phyloP scores from a whole-genome alignment of 1,140 invertebrate species.

The Parapsyche elsis region DNA sequence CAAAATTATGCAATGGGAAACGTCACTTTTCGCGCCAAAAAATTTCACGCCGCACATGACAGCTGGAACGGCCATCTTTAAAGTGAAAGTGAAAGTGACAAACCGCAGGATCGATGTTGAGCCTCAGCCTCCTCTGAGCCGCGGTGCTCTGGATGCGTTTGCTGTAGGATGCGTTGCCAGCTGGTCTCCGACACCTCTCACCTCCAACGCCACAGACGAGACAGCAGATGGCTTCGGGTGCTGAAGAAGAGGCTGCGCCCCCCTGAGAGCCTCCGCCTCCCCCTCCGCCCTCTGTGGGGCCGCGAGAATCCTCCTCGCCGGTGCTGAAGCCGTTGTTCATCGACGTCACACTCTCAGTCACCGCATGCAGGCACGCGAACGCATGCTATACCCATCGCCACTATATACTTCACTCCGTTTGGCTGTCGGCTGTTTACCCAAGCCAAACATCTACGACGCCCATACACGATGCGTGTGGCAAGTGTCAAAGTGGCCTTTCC shows the following conservation, averaged over 20 bases:
- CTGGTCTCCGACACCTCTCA: slow-evolving; percentile 84
- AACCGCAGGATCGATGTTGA: slow-evolving; percentile 87
- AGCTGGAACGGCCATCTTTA: too few relatives aligned
- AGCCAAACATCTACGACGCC: too few relatives aligned
- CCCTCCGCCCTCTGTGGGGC: slow-evolving; percentile 19
- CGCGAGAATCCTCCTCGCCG: slow-evolving; percentile 40
- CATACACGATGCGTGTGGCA: too few relatives aligned
- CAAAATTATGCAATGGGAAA: too few relatives aligned
- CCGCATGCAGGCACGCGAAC: too few relatives aligned
- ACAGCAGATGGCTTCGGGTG: slow-evolving; percentile 73
- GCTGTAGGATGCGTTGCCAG: slow-evolving; percentile 96
- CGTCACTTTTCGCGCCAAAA: neutral
- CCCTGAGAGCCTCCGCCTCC: neutral
- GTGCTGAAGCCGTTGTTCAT: slow-evolving; percentile 43
- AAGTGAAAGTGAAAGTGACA: slow-evolving; percentile 58
- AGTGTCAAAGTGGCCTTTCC: neutral
- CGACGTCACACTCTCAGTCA: slow-evolving; percentile 31
- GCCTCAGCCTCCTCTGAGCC: slow-evolving; percentile 89
- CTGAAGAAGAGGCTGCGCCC: neutral
- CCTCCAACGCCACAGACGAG: slow-evolving; percentile 86
- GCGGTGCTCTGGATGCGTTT: slow-evolving; percentile 97
- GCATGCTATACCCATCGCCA: neutral
- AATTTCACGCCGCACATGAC: neutral
- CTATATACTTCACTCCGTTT: neutral
- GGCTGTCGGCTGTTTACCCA: too few relatives aligned